Base-by-base conservation (phyloP, 2,888 invertebrate species). In the Carterocephalus palaemon region DNA sequence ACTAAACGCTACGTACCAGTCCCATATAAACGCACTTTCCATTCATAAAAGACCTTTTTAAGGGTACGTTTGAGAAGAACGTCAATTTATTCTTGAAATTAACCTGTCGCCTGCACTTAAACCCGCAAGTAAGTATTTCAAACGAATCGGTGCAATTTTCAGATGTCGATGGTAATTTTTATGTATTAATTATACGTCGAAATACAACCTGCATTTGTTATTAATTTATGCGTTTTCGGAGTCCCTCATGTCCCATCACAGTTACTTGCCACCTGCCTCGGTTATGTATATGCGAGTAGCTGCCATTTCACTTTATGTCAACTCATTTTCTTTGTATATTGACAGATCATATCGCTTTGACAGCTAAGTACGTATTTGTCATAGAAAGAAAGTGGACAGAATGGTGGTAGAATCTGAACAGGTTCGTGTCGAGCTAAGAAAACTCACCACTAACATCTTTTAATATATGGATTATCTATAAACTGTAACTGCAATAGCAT, bases 21-120 rank as follows among this genome's bases (percentile, higher is more conserved):
- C 59, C 64, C 61, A 60, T 67, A 70, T 71, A 71, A 72, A 74
- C 68, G 67, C 64, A 51, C 57, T 62, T 62, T 63, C 64, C 53
- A 64, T 60, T 67, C 70, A 71, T 75, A 75, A 74, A 72, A 70
- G n/a, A n/a, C n/a, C n/a, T n/a, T n/a, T n/a, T n/a, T n/a, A n/a
- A n/a, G 68, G 53, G 58, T 62, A 56, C 65, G 61, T 65, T 33
- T 57, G 63, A 59, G 60, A 65, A 55, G 57, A 57, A 65, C 71
- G 73, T 75, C 80, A 80, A 83, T 81, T 84, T 82, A 81, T 80
- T 81, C 74, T 76, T 75, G 60, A 71, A 84, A 85, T 83, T 80
- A 83, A 82, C 80, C 78, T 80, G 85, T 84, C 80, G 73, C 67
- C 64, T 66, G 69, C 71, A 75, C 73, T 80, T 77, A 79, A 70